Percentiles rank a stretch among this genome's conserved stretches.
Conservation (phyloP, 2,888 invertebrate genomes). For the Pyralis farinalis region DNA sequence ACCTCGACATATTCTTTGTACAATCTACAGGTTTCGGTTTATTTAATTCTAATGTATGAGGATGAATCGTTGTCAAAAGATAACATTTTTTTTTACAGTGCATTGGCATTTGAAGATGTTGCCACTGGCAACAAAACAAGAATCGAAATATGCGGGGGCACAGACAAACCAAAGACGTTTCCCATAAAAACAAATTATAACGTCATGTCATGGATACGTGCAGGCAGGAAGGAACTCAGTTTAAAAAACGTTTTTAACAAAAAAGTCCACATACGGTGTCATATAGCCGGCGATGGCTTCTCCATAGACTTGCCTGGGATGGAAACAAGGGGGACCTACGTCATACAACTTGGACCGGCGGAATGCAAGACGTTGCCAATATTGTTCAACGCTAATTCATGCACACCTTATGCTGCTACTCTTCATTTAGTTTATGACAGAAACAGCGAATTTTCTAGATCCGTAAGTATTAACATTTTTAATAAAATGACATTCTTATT, state of each 20-base stretch:
- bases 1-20: too few relatives aligned
- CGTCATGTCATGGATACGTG: conserved; percentile 56
- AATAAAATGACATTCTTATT: too few relatives aligned
- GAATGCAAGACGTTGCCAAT: conserved; percentile 57
- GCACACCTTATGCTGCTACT: conserved; percentile 42
- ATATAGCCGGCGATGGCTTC: conserved; percentile 63
- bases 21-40: too few relatives aligned
- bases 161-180: conserved; percentile 47
- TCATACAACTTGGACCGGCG: conserved; percentile 49
- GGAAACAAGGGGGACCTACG: conserved; percentile 47
- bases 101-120: conserved; percentile 53
- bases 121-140: conserved; percentile 37
- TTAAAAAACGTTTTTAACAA: conserved; percentile 56
- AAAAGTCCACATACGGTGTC: conserved; percentile 56
- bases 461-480: conserved; percentile 47
- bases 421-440: conserved; percentile 57
- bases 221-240: conserved; percentile 61
- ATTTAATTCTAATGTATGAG: too few relatives aligned
- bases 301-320: conserved; percentile 52
- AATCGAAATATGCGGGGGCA: conserved; percentile 48
- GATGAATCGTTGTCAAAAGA: too few relatives aligned
- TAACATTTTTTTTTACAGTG: conserved; percentile 44
- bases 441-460: conserved; percentile 52
- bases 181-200: conserved; percentile 61
- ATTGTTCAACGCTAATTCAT: conserved; percentile 45